Conservation (phyloP, 2,113 vertebrate species). For the Rutilus rutilus region DNA sequence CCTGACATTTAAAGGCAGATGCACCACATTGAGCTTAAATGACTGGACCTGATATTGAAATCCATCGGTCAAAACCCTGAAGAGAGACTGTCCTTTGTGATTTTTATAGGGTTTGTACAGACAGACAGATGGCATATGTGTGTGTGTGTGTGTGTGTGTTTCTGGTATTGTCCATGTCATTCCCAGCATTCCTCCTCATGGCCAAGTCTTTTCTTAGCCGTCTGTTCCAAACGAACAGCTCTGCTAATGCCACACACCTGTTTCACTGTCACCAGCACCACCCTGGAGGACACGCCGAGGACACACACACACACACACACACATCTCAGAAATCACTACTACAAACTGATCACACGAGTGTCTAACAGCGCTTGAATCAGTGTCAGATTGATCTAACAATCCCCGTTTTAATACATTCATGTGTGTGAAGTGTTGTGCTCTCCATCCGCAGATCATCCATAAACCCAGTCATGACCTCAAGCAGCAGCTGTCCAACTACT, state of each 20-base stretch:
- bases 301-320: conserved; percentile 42
- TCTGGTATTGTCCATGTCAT: conserved; percentile 14
- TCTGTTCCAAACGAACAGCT: conserved; percentile 62
- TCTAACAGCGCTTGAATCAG: neutral
- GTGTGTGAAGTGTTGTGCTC: neutral
- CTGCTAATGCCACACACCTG: conserved; percentile 73
- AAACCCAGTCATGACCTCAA: conserved; percentile 92
- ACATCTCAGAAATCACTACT: neutral
- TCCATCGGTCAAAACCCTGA: neutral
- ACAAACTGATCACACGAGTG: neutral
- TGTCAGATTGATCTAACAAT: conserved; percentile 5
- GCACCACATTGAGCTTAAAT: neutral
- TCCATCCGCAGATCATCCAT: conserved; percentile 85
- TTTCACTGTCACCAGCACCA: conserved; percentile 53
- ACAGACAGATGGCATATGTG: conserved; percentile 6
- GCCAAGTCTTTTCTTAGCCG: conserved; percentile 65
- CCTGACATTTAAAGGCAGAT: neutral
- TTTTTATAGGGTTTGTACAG: conserved; percentile 2
- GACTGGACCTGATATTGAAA: neutral
- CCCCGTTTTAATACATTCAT: neutral
- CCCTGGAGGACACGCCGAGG: conserved; percentile 64
- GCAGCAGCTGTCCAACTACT: conserved; percentile 89
- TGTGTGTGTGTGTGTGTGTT: conserved; percentile 13
- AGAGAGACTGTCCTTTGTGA: neutral
- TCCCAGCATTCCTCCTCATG: conserved; percentile 38